Base-by-base conservation (phyloP, 2,797 vertebrate species). In the Lepus townsendii region DNA sequence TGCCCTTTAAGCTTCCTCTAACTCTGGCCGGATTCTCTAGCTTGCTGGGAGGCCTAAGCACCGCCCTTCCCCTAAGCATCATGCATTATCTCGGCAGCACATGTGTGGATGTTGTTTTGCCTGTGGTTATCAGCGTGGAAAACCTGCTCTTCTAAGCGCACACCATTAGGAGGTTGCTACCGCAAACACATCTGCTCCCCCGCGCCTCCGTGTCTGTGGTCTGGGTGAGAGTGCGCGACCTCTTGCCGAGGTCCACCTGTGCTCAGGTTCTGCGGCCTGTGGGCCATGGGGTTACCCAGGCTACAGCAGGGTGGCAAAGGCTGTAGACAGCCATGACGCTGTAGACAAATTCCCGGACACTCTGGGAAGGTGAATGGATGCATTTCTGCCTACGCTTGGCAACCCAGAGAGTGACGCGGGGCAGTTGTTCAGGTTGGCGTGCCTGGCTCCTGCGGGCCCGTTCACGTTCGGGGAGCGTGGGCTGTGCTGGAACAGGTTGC, bases 61-160 rank as follows among this genome's bases (percentile, higher is more conserved):
- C 69, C 62, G 60, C 17, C 85, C 54, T 16, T 17, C 54, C 5
- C 42, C 42, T 47, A 47, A 47, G 42, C 42, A 9, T 47, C 42
- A 47, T 20, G 1, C 3, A 10, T 76, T 97, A 97, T 97, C 97
- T 95, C 10, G 30, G 83, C 71, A 14, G 89, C 85, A 77, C 97
- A 94, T 2, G 35, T 3, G 91, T 12, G 3, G 63, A 88, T 66
- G 72, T 87, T 0, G 72, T 78, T 93, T 88, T 87, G 84, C 88
- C 24, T 0, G 30, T 35, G 57, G 63, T 65, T 96, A 96, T 96
- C 93, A 26, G n/a, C 11, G 19, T 79, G 20, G 63, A 47, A 85
- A 76, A 77, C 75, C 47, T 79, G 90, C 76, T 95, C 9, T 52
- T 35, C 50, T 11, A 27, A 94, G 88, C 84, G 84, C 84, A 90